Evolutionary conservation across 1,140 invertebrate species (phyloP).

Genomic region (Lethocerus indicus): DNA sequence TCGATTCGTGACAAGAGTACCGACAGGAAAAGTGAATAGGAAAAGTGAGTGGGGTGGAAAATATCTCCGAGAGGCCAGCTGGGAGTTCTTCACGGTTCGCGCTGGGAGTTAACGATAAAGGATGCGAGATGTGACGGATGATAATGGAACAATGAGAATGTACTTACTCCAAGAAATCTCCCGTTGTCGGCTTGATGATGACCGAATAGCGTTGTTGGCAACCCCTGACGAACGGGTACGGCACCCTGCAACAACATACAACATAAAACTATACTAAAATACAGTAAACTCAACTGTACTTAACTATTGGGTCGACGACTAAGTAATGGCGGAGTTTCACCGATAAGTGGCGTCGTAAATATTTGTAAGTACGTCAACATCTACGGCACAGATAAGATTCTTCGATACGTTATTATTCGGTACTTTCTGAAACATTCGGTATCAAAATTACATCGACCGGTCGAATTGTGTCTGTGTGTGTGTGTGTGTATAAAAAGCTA

Average conservation of each 20-base stretch:
- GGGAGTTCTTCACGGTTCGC: neutral
- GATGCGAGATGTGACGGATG: too few relatives aligned
- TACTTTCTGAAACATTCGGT: too few relatives aligned
- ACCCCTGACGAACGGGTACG: slow-evolving; percentile 59
- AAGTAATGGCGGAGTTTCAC: too few relatives aligned
- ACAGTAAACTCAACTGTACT: neutral
- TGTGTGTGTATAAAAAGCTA: too few relatives aligned
- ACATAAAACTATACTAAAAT: neutral
- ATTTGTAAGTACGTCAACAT: too few relatives aligned
- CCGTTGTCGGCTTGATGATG: slow-evolving; percentile 58
- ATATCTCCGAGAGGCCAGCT: neutral
- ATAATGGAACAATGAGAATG: neutral
- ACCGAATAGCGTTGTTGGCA: slow-evolving; percentile 52
- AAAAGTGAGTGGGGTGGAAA: neutral
- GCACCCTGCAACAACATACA: slow-evolving; percentile 36
- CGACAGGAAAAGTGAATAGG: neutral
- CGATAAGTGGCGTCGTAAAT: too few relatives aligned
- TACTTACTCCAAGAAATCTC: slow-evolving; percentile 63
- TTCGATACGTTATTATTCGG: too few relatives aligned
- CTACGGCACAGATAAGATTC: too few relatives aligned
- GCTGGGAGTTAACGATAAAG: too few relatives aligned
- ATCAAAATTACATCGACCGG: too few relatives aligned
- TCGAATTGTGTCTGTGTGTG: too few relatives aligned
- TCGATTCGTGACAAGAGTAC: neutral
- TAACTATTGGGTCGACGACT: too few relatives aligned